Evolutionary conservation across 2,797 vertebrate genomes (phyloP), one percentile per base, ranked within the genome.

Genomic region (Arremon brunneinucha): DNA sequence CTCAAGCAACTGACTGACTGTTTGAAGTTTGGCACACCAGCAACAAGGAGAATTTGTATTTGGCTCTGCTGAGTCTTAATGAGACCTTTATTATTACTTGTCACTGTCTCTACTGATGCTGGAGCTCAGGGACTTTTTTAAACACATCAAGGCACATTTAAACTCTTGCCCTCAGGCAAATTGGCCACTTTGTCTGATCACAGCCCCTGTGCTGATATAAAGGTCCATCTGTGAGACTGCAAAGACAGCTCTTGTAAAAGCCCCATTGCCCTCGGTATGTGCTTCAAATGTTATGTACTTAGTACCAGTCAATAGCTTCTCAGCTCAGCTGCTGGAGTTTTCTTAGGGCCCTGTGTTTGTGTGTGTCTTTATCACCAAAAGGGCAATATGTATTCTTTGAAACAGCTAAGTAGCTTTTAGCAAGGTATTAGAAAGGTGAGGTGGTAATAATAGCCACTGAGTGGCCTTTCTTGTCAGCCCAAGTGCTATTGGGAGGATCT

Each of bases 11-110:
- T 68, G 63, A 67, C 46, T 78, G 76, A 15, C 21, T 85, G 81
- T 96, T 96, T 96, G 96, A 96, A 94, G 93, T 20, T 77, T 4
- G 24, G 62, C 82, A 95, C 72, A 89, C 59, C 69, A 83, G 86
- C 82, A 96, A 94, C 85, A 96, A 93, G 87, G 74, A 65, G 77
- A 95, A 91, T 92, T 92, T 95, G 87, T 94, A 34, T 94, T 94
- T 95, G 85, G 64, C 84, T 96, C 87, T 32, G 8, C 50, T 35
- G 70, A 84, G 59, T 64, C 67, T 79, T 95, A 95, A 94, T 92
- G 91, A 94, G 80, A 93, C 70, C 85, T 95, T 94, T 93, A 91
- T 91, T 88, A 71, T 57, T 3, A 4, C 82, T 82, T 87, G 91
- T 93, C 89, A n/a, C 60, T 82, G 76, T 83, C 67, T 74, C 49